A percentile compares a stretch with the other conserved stretches of the same genome.
Conservation (phyloP, 2,888 invertebrate species). For the Caenorhabditis parvicauda region DNA sequence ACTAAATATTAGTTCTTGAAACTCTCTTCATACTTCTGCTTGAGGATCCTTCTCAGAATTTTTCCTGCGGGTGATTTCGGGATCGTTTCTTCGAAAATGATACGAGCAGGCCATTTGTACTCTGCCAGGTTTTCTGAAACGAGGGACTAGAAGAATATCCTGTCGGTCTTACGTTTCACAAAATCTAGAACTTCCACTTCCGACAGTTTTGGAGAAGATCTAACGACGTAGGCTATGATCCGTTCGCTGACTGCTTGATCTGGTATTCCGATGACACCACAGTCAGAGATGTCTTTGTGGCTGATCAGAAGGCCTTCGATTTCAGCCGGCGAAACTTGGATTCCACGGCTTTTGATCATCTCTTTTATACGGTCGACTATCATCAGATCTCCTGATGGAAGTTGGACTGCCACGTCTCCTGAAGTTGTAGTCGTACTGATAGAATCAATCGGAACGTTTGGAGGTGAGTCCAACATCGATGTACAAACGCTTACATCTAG, state of each 20-base stretch:
- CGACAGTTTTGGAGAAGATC: slow-evolving; percentile 27
- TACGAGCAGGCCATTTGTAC: slow-evolving; percentile 76
- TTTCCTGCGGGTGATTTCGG: slow-evolving; percentile 78
- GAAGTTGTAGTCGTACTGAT: too few species aligned
- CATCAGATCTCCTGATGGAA: slow-evolving; percentile 40
- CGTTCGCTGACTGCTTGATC: slow-evolving; percentile 36
- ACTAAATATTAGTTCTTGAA: too few species aligned
- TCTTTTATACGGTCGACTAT: slow-evolving; percentile 59
- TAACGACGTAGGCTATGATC: slow-evolving; percentile 36
- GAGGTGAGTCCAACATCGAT: too few species aligned
- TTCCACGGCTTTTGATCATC: slow-evolving; percentile 59
- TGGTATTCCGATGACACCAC: slow-evolving; percentile 73
- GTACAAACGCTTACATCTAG: too few species aligned
- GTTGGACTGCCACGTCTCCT: slow-evolving; percentile 42
- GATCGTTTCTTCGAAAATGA: slow-evolving; percentile 73
- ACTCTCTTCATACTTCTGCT: slow-evolving; percentile 23
- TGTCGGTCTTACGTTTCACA: slow-evolving; percentile 26
- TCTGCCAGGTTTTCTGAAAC: slow-evolving; percentile 72
- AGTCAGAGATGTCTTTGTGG: slow-evolving; percentile 75
- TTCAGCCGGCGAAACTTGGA: slow-evolving; percentile 76
- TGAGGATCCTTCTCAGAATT: slow-evolving; percentile 71
- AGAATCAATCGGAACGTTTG: too few species aligned
- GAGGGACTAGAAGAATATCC: background rate
- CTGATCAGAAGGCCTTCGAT: slow-evolving; percentile 77
- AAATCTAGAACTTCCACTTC: slow-evolving; percentile 38